These are phyloP conservation scores for Chrysogorgia sp. DNA, from an alignment of 92 coral and sea anemone genomes.

Conservation along the genomic window DNA sequence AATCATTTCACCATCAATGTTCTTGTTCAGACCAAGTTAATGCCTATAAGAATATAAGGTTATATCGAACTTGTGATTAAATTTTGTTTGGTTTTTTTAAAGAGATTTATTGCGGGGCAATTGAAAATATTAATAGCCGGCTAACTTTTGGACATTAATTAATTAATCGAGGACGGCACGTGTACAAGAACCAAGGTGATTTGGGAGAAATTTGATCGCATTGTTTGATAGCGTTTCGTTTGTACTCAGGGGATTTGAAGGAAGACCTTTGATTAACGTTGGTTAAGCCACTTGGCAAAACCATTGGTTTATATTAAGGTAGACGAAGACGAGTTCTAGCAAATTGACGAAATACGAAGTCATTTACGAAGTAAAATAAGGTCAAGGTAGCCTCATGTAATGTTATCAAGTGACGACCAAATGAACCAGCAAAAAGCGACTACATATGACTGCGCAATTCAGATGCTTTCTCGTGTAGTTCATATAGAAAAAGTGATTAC, in stretches of 20 bases:
- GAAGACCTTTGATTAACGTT: neutral
- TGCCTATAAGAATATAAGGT: no score
- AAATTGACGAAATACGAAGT: no score
- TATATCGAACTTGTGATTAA: neutral
- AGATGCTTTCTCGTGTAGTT: no score
- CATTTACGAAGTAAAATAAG: no score
- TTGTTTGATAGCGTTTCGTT: slow-evolving; percentile 7
- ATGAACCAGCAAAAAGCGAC: no score
- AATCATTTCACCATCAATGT: neutral
- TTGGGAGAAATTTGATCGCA: slow-evolving; percentile 4
- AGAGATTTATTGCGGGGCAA: slow-evolving; percentile 5
- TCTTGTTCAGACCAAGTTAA: neutral
- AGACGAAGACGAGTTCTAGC: no score
- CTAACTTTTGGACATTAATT: slow-evolving; percentile 28
- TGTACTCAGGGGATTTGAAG: neutral
- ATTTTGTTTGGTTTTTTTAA: neutral
- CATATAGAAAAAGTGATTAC: no score
- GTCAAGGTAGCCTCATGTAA: no score
- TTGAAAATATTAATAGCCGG: slow-evolving; percentile 18
- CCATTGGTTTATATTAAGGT: no score
- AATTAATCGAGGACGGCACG: slow-evolving; percentile 23
- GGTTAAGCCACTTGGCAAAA: neutral
- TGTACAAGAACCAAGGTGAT: slow-evolving; percentile 2
- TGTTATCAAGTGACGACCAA: no score
- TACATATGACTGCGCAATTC: no score